phyloP scores from a whole-genome alignment of 1,140 invertebrate genomes.

The Cotesia vestalis region DNA sequence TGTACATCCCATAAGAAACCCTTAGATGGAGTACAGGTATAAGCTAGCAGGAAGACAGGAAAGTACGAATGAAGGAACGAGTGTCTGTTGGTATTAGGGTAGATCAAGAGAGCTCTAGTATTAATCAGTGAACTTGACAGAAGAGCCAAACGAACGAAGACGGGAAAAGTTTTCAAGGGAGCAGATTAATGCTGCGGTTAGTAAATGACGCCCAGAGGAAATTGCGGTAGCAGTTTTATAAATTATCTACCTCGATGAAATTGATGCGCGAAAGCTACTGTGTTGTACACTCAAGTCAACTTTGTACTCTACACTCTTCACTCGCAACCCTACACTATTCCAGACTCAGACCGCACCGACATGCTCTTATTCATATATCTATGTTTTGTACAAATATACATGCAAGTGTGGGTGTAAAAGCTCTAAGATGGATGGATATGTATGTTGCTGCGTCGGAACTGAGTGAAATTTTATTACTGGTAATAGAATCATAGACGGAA shows the following conservation, averaged over 20 bases:
- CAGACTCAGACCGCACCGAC: no score
- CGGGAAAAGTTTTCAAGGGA: slow-evolving; percentile 26
- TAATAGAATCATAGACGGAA: slow-evolving; percentile 10
- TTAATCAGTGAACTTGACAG: slow-evolving; percentile 33
- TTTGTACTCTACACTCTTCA: slow-evolving; percentile 11
- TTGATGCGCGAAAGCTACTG: slow-evolving; percentile 16
- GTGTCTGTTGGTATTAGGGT: slow-evolving; percentile 15
- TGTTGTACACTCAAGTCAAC: slow-evolving; percentile 13
- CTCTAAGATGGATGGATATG: no score
- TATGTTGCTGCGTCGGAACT: neutral
- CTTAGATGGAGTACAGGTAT: no score
- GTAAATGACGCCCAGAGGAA: slow-evolving; percentile 24
- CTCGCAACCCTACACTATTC: no score
- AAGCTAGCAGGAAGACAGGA: no score
- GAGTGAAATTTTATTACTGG: slow-evolving; percentile 26
- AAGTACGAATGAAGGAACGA: no score
- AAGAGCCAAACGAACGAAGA: neutral
- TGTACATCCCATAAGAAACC: no score
- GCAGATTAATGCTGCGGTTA: slow-evolving; percentile 36
- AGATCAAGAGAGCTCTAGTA: slow-evolving; percentile 20
- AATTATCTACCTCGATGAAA: slow-evolving; percentile 15
- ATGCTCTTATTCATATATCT: slow-evolving; percentile 16
- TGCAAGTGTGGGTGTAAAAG: no score
- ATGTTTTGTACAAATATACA: neutral
- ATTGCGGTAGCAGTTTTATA: slow-evolving; percentile 27